Conservation (phyloP, 2,888 invertebrate species). For the Scrobipalpa costella region DNA sequence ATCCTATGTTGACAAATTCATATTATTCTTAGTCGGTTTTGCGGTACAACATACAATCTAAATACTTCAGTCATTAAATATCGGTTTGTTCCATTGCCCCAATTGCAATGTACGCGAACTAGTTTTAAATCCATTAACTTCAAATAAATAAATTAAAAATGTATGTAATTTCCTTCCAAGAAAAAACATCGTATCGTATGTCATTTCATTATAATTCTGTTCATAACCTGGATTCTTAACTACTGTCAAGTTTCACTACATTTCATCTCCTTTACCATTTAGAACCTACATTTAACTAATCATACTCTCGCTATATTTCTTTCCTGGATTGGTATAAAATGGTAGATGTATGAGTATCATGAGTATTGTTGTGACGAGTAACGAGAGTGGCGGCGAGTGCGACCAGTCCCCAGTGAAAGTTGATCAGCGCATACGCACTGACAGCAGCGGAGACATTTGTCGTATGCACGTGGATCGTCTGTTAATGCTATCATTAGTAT, state of each 20-base stretch:
- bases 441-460: conserved; percentile 52
- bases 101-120: background rate
- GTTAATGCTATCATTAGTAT: conserved; percentile 42
- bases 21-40: too few relatives aligned
- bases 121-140: conserved; percentile 41
- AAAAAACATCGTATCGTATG: background rate
- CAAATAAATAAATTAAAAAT: conserved; percentile 38
- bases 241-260: background rate
- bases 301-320: too few relatives aligned
- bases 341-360: background rate
- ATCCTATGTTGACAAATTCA: too few relatives aligned
- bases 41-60: background rate
- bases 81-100: background rate
- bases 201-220: too few relatives aligned
- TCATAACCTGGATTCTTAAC: too few relatives aligned
- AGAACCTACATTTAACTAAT: background rate
- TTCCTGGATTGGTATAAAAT: background rate
- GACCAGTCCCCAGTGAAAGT: conserved; percentile 61
- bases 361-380: conserved; percentile 22
- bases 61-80: background rate
- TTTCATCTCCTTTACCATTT: background rate
- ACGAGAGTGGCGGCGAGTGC: conserved; percentile 30
- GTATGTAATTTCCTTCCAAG: conserved; percentile 27
- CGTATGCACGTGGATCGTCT: conserved; percentile 49
- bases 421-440: conserved; percentile 41